A percentile compares a stretch with the other conserved stretches of the same genome.
phyloP scores from a whole-genome alignment of 1,140 invertebrate genomes.

The Conus betulinus region DNA sequence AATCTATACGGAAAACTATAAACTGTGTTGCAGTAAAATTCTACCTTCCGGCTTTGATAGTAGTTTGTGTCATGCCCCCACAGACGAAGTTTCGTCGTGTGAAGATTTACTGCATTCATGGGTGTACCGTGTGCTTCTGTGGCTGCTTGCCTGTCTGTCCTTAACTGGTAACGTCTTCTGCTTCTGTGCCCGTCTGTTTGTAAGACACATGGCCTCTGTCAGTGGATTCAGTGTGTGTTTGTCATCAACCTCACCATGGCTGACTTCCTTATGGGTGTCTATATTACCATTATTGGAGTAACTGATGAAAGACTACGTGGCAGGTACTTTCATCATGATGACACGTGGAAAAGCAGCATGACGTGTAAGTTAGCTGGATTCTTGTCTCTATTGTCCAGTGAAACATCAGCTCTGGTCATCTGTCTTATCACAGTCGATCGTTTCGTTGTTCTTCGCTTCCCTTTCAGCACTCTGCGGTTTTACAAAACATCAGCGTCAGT shows the following conservation, averaged over 20 bases:
- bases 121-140: conserved; percentile 40
- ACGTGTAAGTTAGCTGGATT: conserved; percentile 59
- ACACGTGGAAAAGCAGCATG: conserved; percentile 52
- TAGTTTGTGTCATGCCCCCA: conserved; percentile 43
- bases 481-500: conserved; percentile 31
- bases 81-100: conserved; percentile 48
- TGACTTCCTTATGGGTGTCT: conserved; percentile 66
- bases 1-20: conserved; percentile 38
- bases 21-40: conserved; percentile 38
- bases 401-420: too few relatives aligned
- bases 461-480: conserved; percentile 46
- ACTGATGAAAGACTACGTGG: conserved; percentile 58
- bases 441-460: conserved; percentile 50
- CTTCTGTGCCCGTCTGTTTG: conserved; percentile 40
- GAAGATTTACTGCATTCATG: conserved; percentile 11
- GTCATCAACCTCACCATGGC: conserved; percentile 52
- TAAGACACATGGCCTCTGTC: conserved; percentile 32
- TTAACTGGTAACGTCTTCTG: conserved; percentile 48
- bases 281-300: conserved; percentile 62
- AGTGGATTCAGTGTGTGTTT: conserved; percentile 43
- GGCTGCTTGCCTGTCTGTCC: not conserved
- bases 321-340: conserved; percentile 52
- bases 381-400: too few relatives aligned
- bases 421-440: too few relatives aligned
- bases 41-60: not conserved